Evolutionary conservation across 2,113 vertebrate species (phyloP), one percentile per base, ranked within the genome.

Genomic region (Pangasianodon hypophthalmus): DNA sequence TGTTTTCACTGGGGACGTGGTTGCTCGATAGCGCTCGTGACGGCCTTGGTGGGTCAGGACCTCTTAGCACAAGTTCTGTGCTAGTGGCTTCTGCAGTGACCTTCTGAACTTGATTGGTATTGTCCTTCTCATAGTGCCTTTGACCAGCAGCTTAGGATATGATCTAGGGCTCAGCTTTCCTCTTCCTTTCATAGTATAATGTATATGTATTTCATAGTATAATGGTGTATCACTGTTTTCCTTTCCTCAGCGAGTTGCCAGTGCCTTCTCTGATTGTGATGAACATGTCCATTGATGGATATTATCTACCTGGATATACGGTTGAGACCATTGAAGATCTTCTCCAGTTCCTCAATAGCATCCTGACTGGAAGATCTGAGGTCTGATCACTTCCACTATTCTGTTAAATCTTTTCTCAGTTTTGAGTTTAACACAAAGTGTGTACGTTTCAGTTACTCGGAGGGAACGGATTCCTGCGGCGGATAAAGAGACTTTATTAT

Each of bases 271-370:
- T 99, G 69, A 96, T 99, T 44, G 97, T 98, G 52, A 84, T 99
- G 69, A 98, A 99, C 92, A 97, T 98, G 87, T 97, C 98, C 89
- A 99, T 96, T 87, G 98, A 99, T 21, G 97, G 98, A n/a, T 99
- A 98, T 94, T 99, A 97, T 93, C 90, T 98, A 87, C 96, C 97
- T 3, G 93, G 92, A 2, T 94, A 92, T n/a, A 62, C 92, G 16
- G 92, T 98, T 80, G 92, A 95, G 84, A 97, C 90, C 6, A 95
- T 96, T 48, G 95, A 95, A 84, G 96, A 99, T 80, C 95, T 99
- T 94, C 94, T 98, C 88, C 95, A 95, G 82, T 99, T 99, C 92
- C 95, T 99, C 92, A 95, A 97, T 14, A 94, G 94, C 24, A 95
- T 99, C 71, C 90, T 98, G 94, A 96, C 97, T 11, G 97, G 98